phyloP scores from a whole-genome alignment of 2,113 vertebrate genomes.

The Pelvicachromis taeniatus region DNA sequence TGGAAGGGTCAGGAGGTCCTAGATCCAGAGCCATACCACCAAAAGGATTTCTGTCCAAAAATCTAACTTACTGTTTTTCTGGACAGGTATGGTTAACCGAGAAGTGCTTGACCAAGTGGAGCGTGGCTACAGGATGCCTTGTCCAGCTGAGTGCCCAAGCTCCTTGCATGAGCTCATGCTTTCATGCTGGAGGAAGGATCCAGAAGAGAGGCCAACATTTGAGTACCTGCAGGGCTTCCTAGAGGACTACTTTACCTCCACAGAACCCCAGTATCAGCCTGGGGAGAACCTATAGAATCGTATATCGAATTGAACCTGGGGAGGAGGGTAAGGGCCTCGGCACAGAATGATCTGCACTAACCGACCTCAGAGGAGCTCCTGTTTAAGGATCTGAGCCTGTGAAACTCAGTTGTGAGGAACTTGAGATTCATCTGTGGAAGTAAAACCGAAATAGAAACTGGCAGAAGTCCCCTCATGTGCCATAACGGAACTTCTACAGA shows the following conservation, averaged over 20 bases:
- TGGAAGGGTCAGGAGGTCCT: background rate
- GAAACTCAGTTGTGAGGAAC: constrained; percentile 42
- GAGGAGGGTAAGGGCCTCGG: background rate
- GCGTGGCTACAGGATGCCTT: constrained; percentile 95
- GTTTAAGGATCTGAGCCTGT: constrained; percentile 51
- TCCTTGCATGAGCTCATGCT: constrained; percentile 97
- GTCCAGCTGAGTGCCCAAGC: constrained; percentile 88
- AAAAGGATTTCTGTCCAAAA: background rate
- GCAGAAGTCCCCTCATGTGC: background rate
- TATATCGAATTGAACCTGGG: constrained; percentile 5
- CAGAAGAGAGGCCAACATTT: constrained; percentile 93
- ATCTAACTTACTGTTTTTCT: background rate
- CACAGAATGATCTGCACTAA: constrained; percentile 61
- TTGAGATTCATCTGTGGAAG: constrained; percentile 34
- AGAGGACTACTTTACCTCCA: constrained; percentile 98
- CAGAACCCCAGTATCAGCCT: constrained; percentile 97
- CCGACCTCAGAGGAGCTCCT: constrained; percentile 55
- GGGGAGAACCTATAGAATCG: constrained; percentile 90
- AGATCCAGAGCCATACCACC: background rate
- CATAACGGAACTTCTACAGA: constrained; percentile 5
- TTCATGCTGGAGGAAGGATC: constrained; percentile 93
- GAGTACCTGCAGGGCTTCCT: constrained; percentile 97
- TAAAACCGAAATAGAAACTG: background rate
- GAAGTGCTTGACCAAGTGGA: constrained; percentile 98
- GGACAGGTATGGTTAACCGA: constrained; percentile 92